Evolutionary conservation across 2,113 vertebrate genomes (phyloP).

Genomic region (Trematocara nigrifrons): DNA sequence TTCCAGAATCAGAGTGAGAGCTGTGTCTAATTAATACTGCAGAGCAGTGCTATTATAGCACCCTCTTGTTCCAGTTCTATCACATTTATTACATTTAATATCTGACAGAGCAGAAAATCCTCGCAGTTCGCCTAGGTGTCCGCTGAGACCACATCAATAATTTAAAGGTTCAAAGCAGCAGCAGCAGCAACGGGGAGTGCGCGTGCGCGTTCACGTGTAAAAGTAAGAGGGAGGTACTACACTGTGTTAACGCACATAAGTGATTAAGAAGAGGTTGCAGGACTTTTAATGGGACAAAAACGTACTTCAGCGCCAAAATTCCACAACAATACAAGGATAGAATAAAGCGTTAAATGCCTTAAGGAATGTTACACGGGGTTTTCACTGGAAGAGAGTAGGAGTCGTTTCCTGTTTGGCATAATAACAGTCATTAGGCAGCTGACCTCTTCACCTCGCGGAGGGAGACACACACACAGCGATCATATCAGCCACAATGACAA

Average conservation of each 20-base stretch:
- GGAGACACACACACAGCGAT: constrained; percentile 1
- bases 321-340: neutral
- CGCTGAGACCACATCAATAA: constrained; percentile 78
- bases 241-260: neutral
- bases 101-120: neutral
- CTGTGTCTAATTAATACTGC: neutral
- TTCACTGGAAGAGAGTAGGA: constrained; percentile 1
- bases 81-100: constrained; percentile 36
- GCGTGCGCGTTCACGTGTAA: neutral
- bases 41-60: neutral
- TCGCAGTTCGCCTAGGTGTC: constrained; percentile 23
- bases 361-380: constrained; percentile 3
- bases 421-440: constrained; percentile 54
- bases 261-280: neutral
- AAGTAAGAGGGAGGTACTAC: neutral
- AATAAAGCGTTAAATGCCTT: neutral
- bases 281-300: neutral
- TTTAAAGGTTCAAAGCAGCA: constrained; percentile 78
- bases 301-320: neutral
- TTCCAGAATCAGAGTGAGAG: neutral
- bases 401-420: constrained; percentile 38
- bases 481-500: constrained; percentile 39
- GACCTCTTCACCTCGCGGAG: constrained; percentile 54
- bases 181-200: constrained; percentile 46
- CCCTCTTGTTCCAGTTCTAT: constrained; percentile 63